A percentile compares a stretch with the other conserved stretches of the same genome.
phyloP scores from a whole-genome alignment of 37 sponge, comb jelly and placozoan species.

The Aplysina aerophoba region DNA sequence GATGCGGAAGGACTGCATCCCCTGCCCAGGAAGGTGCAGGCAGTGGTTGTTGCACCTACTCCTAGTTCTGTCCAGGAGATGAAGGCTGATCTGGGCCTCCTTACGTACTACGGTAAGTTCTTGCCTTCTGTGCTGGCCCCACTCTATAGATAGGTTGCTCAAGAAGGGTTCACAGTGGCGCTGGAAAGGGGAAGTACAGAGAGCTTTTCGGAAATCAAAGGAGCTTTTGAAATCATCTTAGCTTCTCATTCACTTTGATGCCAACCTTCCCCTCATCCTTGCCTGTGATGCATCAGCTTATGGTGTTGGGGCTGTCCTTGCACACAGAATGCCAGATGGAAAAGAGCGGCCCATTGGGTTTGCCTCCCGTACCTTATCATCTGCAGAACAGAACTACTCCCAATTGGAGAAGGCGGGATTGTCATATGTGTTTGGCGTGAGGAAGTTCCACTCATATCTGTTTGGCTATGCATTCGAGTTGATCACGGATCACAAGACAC shows the following conservation, averaged over 20 bases:
- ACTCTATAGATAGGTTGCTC: slow-evolving; percentile 1
- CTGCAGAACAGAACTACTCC: neutral
- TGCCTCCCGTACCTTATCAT: slow-evolving; percentile 24
- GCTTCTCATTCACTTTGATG: slow-evolving; percentile 33
- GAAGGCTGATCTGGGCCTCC: slow-evolving; percentile 7
- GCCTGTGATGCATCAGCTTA: slow-evolving; percentile 37
- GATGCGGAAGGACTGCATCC: slow-evolving; percentile 49
- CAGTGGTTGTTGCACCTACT: slow-evolving; percentile 2
- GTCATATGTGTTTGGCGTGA: neutral
- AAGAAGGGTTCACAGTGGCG: slow-evolving; percentile 27
- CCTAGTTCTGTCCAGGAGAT: neutral
- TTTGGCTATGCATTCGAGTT: slow-evolving; percentile 15
- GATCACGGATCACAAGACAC: slow-evolving; percentile 31
- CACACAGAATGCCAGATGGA: slow-evolving; percentile 29
- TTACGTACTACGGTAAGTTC: slow-evolving; percentile 23
- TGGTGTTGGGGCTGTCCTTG: slow-evolving; percentile 38
- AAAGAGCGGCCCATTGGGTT: slow-evolving; percentile 38
- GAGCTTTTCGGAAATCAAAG: slow-evolving; percentile 17
- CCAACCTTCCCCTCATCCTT: neutral
- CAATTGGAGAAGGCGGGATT: slow-evolving; percentile 27
- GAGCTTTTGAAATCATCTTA: slow-evolving; percentile 19
- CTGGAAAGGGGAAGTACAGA: slow-evolving; percentile 36
- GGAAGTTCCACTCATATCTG: slow-evolving; percentile 9
- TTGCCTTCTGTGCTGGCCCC: slow-evolving; percentile 2
- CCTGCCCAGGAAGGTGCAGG: slow-evolving; percentile 13